Evolutionary conservation across 2,888 invertebrate genomes (phyloP), one percentile per base, ranked within the genome.

Genomic region (Pediacus dermestoides): DNA sequence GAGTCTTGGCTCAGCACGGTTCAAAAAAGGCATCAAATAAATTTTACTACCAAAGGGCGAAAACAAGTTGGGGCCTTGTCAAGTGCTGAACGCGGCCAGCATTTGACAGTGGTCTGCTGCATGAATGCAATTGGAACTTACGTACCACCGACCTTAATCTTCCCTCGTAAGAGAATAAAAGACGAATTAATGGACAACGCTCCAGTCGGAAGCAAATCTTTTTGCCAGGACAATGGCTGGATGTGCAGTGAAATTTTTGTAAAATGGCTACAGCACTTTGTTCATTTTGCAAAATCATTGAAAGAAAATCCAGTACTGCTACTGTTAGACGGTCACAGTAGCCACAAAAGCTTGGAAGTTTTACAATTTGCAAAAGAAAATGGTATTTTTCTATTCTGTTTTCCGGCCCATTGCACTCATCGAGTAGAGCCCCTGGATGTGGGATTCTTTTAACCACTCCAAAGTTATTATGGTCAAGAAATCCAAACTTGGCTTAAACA

Each of bases 1-100:
- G 67, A 72, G 51, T 63, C 66, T 13, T 64, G 60, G 0, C 40
- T 68, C 3, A 60, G 65, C 12, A 71, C 67, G 2, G 69, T 70
- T 1, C 67, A 67, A 33, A 46, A 46, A n/a, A 63, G 53, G 38
- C 57, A 62, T n/a, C 41, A 52, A 13, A 63, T 61, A 48, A 55
- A 67, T 34, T 38, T 66, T 41, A 61, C 66, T 18, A 33, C 45
- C 18, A 67, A 55, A 40, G 66, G 67, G 3, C 42, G 54, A 16
- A 70, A 68, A 34, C 67, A 70, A 53, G 61, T 71, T 26, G 66
- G 61, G 3, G 34, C 26, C 15, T n/a, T 39, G n/a, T 34, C 16
- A n/a, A 39, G 37, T 22, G 67, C 63, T 15, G 66, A 70, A 53
- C 52, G 61, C 35, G 64, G 66, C 11, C 48, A 52, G 14, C 43